A percentile compares a stretch with the other conserved stretches of the same genome.
Conservation (phyloP, 1,140 invertebrate genomes). For the Rhyacophila brunnea region DNA sequence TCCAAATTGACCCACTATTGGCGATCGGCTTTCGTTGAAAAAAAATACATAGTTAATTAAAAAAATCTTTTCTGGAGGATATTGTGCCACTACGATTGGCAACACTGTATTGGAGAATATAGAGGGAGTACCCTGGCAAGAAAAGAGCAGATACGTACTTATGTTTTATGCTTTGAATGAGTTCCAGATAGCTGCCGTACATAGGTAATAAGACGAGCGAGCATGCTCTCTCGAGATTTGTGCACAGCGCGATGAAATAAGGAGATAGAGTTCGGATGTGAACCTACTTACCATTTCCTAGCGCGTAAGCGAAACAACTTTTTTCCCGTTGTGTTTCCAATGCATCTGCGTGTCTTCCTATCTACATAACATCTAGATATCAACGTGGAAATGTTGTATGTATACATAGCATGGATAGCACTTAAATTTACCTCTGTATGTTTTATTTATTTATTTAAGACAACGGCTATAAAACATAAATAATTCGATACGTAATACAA, state of each 20-base stretch:
- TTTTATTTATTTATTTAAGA: no score
- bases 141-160: conserved; percentile 6
- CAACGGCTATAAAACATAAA: conserved; percentile 4
- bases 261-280: conserved; percentile 29
- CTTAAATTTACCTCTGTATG: no score
- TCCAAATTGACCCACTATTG: no score
- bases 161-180: conserved; percentile 18
- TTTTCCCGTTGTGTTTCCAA: conserved; percentile 4
- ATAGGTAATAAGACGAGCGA: conserved; percentile 23
- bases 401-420: no score
- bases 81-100: no score
- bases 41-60: no score
- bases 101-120: no score
- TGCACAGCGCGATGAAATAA: conserved; percentile 31
- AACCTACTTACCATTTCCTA: conserved; percentile 24
- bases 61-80: no score
- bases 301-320: conserved; percentile 28
- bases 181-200: conserved; percentile 12
- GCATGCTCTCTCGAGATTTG: conserved; percentile 22
- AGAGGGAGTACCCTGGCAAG: not conserved
- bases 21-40: no score
- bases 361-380: no score
- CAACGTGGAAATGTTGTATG: not conserved
- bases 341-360: not conserved
- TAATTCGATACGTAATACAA: no score